Percentiles rank a stretch among this genome's conserved stretches.
These are phyloP conservation scores for Ochotona curzoniae DNA, from an alignment of 2,113 vertebrate species.

Conservation along the genomic window DNA sequence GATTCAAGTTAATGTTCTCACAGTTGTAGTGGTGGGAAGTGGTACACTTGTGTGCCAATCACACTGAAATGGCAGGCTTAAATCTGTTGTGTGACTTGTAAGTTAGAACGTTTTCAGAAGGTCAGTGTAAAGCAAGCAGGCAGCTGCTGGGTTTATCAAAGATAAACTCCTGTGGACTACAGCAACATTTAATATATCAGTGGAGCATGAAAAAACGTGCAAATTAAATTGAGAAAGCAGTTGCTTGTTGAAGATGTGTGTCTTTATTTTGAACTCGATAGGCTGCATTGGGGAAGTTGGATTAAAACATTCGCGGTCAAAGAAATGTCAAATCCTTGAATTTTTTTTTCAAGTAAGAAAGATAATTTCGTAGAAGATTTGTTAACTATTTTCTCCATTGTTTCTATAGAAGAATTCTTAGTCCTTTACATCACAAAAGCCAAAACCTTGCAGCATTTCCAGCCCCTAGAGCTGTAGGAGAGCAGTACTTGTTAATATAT, in stretches of 20 bases:
- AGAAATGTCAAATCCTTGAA: slow-evolving; percentile 78
- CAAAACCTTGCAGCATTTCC: slow-evolving; percentile 35
- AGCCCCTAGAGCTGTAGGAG: not conserved
- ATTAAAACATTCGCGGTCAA: slow-evolving; percentile 83
- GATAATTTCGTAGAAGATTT: slow-evolving; percentile 70
- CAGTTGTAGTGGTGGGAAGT: slow-evolving; percentile 76
- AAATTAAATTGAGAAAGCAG: slow-evolving; percentile 95
- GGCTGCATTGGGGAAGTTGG: slow-evolving; percentile 71
- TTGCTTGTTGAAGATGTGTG: slow-evolving; percentile 94
- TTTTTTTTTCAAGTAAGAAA: slow-evolving; percentile 73
- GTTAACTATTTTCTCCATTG: slow-evolving; percentile 49
- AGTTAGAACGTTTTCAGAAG: slow-evolving; percentile 86
- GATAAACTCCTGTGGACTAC: slow-evolving; percentile 93
- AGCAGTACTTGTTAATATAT: slow-evolving; percentile 32
- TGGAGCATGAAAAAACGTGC: slow-evolving; percentile 95
- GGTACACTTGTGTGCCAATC: slow-evolving; percentile 80
- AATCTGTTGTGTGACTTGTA: slow-evolving; percentile 82
- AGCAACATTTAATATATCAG: slow-evolving; percentile 95
- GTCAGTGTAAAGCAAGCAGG: slow-evolving; percentile 91
- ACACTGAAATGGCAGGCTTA: slow-evolving; percentile 82
- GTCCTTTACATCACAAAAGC: slow-evolving; percentile 59
- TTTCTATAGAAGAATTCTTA: slow-evolving; percentile 59
- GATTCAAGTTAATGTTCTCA: slow-evolving; percentile 75
- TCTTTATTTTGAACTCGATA: slow-evolving; percentile 94
- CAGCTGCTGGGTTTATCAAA: slow-evolving; percentile 94